A percentile compares a stretch with the other conserved stretches of the same genome.
phyloP scores from a whole-genome alignment of 2,888 invertebrate genomes.

The Drosophila stalkeri region DNA sequence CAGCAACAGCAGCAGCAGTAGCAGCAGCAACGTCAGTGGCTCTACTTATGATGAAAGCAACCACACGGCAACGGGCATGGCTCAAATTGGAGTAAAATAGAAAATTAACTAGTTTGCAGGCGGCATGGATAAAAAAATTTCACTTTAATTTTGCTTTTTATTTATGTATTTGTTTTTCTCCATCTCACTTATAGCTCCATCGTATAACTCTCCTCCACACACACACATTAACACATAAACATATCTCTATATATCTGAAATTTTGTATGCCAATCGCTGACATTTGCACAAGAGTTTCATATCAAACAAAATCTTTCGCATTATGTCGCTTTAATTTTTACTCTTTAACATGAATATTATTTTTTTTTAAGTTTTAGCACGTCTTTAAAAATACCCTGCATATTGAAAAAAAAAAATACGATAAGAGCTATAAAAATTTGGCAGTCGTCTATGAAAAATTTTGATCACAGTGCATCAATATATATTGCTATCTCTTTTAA shows the following conservation, averaged over 20 bases:
- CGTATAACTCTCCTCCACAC: conserved; percentile 39
- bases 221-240: conserved; percentile 2
- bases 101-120: conserved; percentile 80
- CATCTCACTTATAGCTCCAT: conserved; percentile 59
- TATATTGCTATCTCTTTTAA: neutral
- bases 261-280: conserved; percentile 70
- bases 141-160: conserved; percentile 79
- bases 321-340: conserved; percentile 57
- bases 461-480: neutral
- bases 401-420: neutral
- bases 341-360: conserved; percentile 31
- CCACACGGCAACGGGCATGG: conserved; percentile 46
- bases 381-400: conserved; percentile 16
- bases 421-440: neutral
- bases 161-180: conserved; percentile 74
- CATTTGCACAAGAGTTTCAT: conserved; percentile 61
- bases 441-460: neutral
- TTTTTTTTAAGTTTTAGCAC: conserved; percentile 39
- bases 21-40: conserved; percentile 17
- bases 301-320: conserved; percentile 39
- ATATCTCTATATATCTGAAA: conserved; percentile 36
- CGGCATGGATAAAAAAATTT: conserved; percentile 71
- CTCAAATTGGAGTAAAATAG: conserved; percentile 82
- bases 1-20: conserved; percentile 16
- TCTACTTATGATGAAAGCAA: conserved; percentile 68